A percentile compares a stretch with the other conserved stretches of the same genome.
Evolutionary conservation across 2,888 invertebrate genomes (phyloP).

Genomic region (Brachypterus glaber): DNA sequence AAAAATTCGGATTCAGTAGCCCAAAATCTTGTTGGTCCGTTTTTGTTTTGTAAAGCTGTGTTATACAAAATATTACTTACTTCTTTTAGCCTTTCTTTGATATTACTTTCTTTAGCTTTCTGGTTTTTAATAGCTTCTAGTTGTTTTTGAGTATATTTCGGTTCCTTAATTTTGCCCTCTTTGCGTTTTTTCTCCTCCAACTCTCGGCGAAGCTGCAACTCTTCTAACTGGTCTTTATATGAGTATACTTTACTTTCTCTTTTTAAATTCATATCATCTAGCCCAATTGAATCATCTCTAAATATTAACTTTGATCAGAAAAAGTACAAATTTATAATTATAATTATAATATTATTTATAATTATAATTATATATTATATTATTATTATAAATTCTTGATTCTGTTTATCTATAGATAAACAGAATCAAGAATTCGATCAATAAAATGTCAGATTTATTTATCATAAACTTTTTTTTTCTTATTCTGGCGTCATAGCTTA

Average conservation of each 20-base stretch:
- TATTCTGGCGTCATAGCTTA: too few relatives aligned
- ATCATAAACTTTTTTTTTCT: too few relatives aligned
- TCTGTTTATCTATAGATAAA: too few relatives aligned
- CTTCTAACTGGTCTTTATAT: slow-evolving; percentile 93
- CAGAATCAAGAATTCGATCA: too few relatives aligned
- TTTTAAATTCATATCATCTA: slow-evolving; percentile 64
- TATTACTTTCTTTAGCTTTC: slow-evolving; percentile 71
- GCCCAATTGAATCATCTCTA: slow-evolving; percentile 42
- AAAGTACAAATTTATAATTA: slow-evolving; percentile 4
- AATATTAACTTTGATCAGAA: too few relatives aligned
- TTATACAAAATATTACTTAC: slow-evolving; percentile 42
- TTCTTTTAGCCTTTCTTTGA: slow-evolving; percentile 57
- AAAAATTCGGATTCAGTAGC: too few relatives aligned
- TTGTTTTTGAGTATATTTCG: slow-evolving; percentile 76
- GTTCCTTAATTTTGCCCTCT: slow-evolving; percentile 68
- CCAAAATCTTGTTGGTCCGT: too few relatives aligned
- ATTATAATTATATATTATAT: too few relatives aligned
- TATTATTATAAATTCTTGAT: too few relatives aligned
- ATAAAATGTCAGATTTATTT: too few relatives aligned
- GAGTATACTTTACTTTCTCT: slow-evolving; percentile 95
- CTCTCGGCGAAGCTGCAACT: slow-evolving; percentile 84
- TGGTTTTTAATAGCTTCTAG: slow-evolving; percentile 83
- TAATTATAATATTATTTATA: too few relatives aligned
- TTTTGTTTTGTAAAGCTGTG: too few relatives aligned
- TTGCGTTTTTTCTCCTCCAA: slow-evolving; percentile 78